Conservation (phyloP, 2,888 invertebrate species). For the Dastarcus helophoroides region DNA sequence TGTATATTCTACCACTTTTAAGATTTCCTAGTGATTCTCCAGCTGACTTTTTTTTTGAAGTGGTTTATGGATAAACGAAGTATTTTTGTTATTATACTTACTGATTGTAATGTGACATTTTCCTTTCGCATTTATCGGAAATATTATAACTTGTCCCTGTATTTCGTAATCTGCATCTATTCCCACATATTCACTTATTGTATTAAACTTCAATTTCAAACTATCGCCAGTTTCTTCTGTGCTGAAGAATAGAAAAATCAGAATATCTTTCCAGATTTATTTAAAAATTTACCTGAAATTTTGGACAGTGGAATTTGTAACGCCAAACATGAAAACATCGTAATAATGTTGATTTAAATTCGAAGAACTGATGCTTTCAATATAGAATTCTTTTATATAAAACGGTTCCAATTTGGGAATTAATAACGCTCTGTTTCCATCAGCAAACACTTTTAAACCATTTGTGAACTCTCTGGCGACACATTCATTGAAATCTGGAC, state of each 20-base stretch:
- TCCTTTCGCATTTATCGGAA: slow-evolving; percentile 57
- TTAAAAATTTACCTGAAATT: slow-evolving; percentile 42
- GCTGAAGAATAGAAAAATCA: slow-evolving; percentile 17
- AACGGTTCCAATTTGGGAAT: slow-evolving; percentile 53
- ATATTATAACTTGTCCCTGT: slow-evolving; percentile 51
- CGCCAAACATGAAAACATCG: slow-evolving; percentile 49
- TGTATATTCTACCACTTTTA: too few relatives aligned
- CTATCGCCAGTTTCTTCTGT: slow-evolving; percentile 44
- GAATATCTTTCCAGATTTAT: neutral
- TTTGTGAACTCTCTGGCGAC: slow-evolving; percentile 44
- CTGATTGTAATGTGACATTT: slow-evolving; percentile 53
- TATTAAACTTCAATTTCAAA: slow-evolving; percentile 39
- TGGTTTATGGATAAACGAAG: neutral
- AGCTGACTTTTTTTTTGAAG: slow-evolving; percentile 13
- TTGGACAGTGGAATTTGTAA: slow-evolving; percentile 44
- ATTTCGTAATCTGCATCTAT: slow-evolving; percentile 57
- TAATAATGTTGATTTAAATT: slow-evolving; percentile 49
- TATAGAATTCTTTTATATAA: slow-evolving; percentile 43
- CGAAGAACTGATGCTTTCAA: slow-evolving; percentile 41
- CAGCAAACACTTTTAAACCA: slow-evolving; percentile 43
- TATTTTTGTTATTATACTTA: slow-evolving; percentile 26
- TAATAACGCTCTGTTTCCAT: slow-evolving; percentile 41
- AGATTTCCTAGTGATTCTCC: too few relatives aligned
- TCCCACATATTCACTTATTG: slow-evolving; percentile 44
- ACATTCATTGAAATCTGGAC: slow-evolving; percentile 47